Base-by-base conservation (phyloP, 2,888 invertebrate species). In the Ichneumoninae sp. region DNA sequence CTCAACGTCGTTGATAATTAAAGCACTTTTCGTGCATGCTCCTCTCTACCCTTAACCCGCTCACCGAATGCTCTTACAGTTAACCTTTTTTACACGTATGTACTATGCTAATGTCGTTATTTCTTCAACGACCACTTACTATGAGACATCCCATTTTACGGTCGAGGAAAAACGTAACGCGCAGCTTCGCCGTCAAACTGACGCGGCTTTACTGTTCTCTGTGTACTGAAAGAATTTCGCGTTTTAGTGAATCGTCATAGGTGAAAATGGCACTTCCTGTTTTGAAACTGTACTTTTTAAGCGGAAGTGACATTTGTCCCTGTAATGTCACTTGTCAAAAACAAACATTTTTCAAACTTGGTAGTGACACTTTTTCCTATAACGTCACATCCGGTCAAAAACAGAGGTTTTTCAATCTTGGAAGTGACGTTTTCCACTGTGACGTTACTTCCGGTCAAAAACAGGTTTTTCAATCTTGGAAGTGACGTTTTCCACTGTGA, bases 1-100 rank as follows among this genome's bases (percentile, higher is more conserved):
- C 68, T 77, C 57, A 52, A 62, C 60, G 80, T 69, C 80, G 72
- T 72, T 60, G 72, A 84, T 80, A 72, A 80, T 84, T 84, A 84
- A 77, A 80, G 57, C 54, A 54, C 68, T 80, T 84, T 82, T 82
- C 82, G 52, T 78, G 40, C 60, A 72, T 62, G 57, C 57, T 60
- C 60, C n/a, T n/a, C 74, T 78, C 78, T 68, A 47, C 19, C 30
- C 66, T 44, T 26, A 40, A 44, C 62, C 16, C 13, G n/a, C 65
- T 8, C 19, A 22, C 22, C 36, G 13, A 74, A 26, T 72, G 74
- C 68, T 69, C 57, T 74, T 69, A 36, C 68, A 26, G 68, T 57
- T 54, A 72, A 80, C 52, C 65, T 80, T 79, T 79, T 30, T 26
- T 13, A 62, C 60, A 33, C 60, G 60, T 50, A 40, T 30, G 33